Base-by-base conservation (phyloP, 2,888 invertebrate species). In the Podabrus alpinus region DNA sequence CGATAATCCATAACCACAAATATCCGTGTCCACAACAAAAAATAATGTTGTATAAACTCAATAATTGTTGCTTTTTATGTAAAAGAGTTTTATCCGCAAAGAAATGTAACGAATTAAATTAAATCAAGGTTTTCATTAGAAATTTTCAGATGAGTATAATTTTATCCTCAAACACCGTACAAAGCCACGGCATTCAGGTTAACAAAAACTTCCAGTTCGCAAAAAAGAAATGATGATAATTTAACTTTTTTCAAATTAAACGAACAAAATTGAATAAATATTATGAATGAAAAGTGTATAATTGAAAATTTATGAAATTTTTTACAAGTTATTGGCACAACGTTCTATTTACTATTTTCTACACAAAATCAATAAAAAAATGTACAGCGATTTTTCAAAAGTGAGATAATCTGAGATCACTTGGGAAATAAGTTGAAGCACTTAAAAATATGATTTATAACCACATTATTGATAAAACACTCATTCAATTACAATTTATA, bases 321-420 rank as follows among this genome's bases (percentile, higher is more conserved):
- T 7, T n/a, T n/a, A 7, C 2, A 9, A n/a, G 45, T 45, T 45
- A 45, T 45, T n/a, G n/a, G 5, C n/a, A 45, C n/a, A 45, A 7
- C 5, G n/a, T 45, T 45, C n/a, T 45, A 45, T 45, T 45, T 45
- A 45, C 45, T 13, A n/a, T 68, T 74, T 74, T 74, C 71, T 71
- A 70, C 7, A 73, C 24, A 70, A 73, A 69, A 69, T 45, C 67
- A 29, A 15, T 15, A 25, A 21, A 25, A 25, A 11, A 67, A 29
- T 25, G 16, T 67, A 21, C 13, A 19, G 10, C 13, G 24, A 66
- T 16, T 19, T 29, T 67, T 17, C n/a, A 68, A 59, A 68, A 15
- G 15, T 45, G 45, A 45, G 45, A 45, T 45, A 45, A 45, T 45
- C 45, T 45, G n/a, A 7, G 45, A 45, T 45, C 45, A 4, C 45